Conservation (phyloP, 2,113 vertebrate genomes). For the Ornithorhynchus anatinus region DNA sequence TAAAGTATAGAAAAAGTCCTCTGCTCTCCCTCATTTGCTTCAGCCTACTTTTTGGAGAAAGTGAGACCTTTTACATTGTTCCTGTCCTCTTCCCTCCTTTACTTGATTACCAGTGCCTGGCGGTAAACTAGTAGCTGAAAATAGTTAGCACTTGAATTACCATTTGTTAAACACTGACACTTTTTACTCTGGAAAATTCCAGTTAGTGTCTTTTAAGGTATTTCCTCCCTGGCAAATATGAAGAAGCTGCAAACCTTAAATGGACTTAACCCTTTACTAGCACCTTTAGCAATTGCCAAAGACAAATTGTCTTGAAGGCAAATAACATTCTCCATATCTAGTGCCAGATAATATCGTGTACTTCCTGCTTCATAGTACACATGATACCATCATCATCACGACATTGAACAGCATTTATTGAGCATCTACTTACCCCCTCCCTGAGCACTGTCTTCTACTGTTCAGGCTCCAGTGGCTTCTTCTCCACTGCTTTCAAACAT, state of each 20-base stretch:
- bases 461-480: no score
- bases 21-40: constrained; percentile 39
- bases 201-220: neutral
- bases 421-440: no score
- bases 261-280: constrained; percentile 22
- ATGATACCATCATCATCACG: no score
- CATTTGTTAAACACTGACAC: constrained; percentile 18
- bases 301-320: constrained; percentile 43
- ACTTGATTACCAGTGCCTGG: constrained; percentile 15
- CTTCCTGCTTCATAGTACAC: constrained; percentile 55
- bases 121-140: constrained; percentile 11
- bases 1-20: constrained; percentile 51
- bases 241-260: neutral
- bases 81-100: constrained; percentile 17
- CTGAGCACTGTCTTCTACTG: no score
- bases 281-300: constrained; percentile 5
- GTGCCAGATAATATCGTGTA: constrained; percentile 48
- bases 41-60: constrained; percentile 12
- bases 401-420: no score
- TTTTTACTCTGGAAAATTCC: constrained; percentile 14
- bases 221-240: neutral
- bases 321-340: constrained; percentile 56
- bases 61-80: constrained; percentile 22
- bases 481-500: no score
- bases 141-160: constrained; percentile 17